Base-by-base conservation (phyloP, 2,888 invertebrate genomes). In the Ichneumoninae sp. region DNA sequence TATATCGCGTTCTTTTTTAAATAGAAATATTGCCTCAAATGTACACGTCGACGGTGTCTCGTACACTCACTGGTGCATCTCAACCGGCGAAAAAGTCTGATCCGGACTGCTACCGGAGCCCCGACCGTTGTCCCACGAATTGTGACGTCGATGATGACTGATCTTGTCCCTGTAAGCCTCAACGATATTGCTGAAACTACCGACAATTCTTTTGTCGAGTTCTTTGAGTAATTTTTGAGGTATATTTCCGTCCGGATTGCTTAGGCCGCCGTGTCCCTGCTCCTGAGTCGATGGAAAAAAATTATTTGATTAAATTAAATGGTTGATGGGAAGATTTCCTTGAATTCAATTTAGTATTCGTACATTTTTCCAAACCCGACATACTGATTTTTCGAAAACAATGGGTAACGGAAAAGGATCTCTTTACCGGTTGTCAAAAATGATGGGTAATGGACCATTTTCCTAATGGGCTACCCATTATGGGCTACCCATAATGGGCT, bases 141-240 rank as follows among this genome's bases (percentile, higher is more conserved):
- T 93, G 86, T 93, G 89, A 30, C 93, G 89, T 26, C 92, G 91
- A 73, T 91, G 92, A 74, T 91, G 92, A 80, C 91, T 93, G 60
- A 85, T 79, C 73, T 91, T 92, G 81, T 93, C 93, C 69, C 89
- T 91, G 83, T 93, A 93, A 0, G 92, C 88, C 70, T 93, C 93
- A 6, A 90, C 93, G 70, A 93, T 93, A 77, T 93, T 93, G 66
- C 88, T 90, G 66, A 95, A 94, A 94, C 94, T 95, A 47, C 95
- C 95, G 47, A 96, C 96, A 86, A 96, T 96, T 73, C 95, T 94
- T 89, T 95, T 95, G 87, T 96, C 96, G 82, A 96, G 94, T 91
- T 96, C 96, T 89, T 95, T 96, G 89, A 95, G 95, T 22, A 96
- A 95, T 16, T 96, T 95, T 83, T 96, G 95, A 0, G 96, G 96